Base-by-base conservation (phyloP, 2,888 invertebrate species). In the Melipona beecheii region DNA sequence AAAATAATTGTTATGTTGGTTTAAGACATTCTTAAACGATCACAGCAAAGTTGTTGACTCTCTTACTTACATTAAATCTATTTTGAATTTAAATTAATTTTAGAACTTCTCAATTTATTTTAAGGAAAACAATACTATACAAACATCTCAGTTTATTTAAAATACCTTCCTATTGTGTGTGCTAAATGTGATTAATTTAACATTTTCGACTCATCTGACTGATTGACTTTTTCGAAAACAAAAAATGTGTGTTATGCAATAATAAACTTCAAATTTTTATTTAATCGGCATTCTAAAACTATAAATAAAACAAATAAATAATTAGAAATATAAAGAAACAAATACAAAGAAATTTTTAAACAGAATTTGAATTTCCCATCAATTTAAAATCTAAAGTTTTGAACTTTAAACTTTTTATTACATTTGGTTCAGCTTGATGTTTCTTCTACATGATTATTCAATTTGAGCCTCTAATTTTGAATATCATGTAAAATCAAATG, bases 31-130 rank as follows among this genome's bases (percentile, higher is more conserved):
- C 17, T 52, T 69, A 21, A 13, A 27, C 13, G 50, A 68, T 27
- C 13, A 19, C 15, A 69, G 15, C 21, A 24, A 69, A 31, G 4
- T 27, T 69, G 13, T 52, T 27, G 15, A 52, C 19, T 68, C 17
- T 21, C 17, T 21, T 60, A 60, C 49, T 72, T 60, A 17, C 9
- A 52, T 64, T 73, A 52, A 64, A 73, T 73, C 31, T 19, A 64
- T 52, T 64, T 31, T 5, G 21, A 72, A 72, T 72, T 72, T 27
- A 27, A 64, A 73, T 73, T 73, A 52, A 62, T 73, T 64, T 64
- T 52, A 31, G 17, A 64, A 52, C 50, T 36, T 17, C n/a, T 24
- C 31, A 36, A 52, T 31, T 73, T 73, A 64, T 56, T 52, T 31
- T 52, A 2, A 64, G n/a, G 43, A 64, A 27, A 62, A 62, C 60